phyloP scores from a whole-genome alignment of 2,888 invertebrate species.

The Epinotia ramella region DNA sequence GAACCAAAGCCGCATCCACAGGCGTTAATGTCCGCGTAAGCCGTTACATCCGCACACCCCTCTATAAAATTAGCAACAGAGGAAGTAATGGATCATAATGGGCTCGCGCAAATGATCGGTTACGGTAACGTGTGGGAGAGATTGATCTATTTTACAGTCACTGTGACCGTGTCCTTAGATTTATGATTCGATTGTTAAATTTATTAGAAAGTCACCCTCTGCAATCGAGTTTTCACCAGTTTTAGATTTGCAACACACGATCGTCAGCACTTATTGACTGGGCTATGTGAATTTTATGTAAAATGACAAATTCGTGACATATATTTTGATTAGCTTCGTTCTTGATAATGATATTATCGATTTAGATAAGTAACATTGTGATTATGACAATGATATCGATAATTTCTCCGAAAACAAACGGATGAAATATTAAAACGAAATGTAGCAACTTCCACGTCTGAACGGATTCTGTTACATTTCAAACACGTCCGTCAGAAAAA shows the following conservation, averaged over 20 bases:
- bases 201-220: conserved; percentile 23
- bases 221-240: not conserved
- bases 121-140: conserved; percentile 52
- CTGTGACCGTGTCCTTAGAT: conserved; percentile 42
- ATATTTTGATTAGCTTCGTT: not conserved
- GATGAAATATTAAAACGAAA: conserved; percentile 17
- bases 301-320: not conserved
- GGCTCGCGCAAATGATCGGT: conserved; percentile 58
- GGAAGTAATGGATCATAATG: conserved; percentile 70
- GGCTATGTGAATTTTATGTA: not conserved
- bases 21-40: conserved; percentile 71
- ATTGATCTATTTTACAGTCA: conserved; percentile 42
- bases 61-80: conserved; percentile 73
- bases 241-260: not conserved
- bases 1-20: conserved; percentile 60
- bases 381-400: not conserved
- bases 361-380: conserved; percentile 8
- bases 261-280: not conserved
- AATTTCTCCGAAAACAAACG: conserved; percentile 15
- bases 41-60: conserved; percentile 72
- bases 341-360: conserved; percentile 7
- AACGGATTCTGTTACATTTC: conserved; percentile 47
- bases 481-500: conserved; percentile 56
- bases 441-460: conserved; percentile 30
- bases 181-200: conserved; percentile 34